Evolutionary conservation across 2,888 invertebrate genomes (phyloP), one percentile per base, ranked within the genome.

Genomic region (Euphydryas editha): DNA sequence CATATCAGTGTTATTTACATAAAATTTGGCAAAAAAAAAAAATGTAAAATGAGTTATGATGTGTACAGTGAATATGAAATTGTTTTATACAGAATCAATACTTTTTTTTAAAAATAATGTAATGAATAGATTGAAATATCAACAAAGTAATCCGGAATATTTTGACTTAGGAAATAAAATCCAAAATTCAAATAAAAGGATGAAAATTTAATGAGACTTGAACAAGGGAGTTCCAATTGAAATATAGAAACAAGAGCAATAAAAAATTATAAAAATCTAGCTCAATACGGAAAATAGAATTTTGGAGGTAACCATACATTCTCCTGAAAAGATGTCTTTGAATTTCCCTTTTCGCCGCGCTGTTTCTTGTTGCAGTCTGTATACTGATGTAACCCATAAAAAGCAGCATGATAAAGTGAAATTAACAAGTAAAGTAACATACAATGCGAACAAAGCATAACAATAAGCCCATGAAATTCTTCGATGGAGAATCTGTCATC

Each of bases 321-420:
- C 96, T 89, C 96, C 95, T 87, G 96, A 95, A 94, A 96, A 96
- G 94, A 96, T 95, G 94, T 96, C 96, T 95, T 96, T 96, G 93
- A 96, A 95, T 95, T 96, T 96, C 92, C 95, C 95, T 94, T 96
- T 96, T 94, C 95, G 95, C 94, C 95, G 95, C 88, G 95, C 95
- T 85, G 94, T 93, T 92, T 95, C 95, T 92, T 95, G 95, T 91
- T 95, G 95, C 93, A 94, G 94, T 93, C 95, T 95, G 94, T 94
- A 95, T 93, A 95, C 95, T 95, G 94, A 94, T 93, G 94, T 93
- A 92, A 93, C 88, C 93, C 93, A 92, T 93, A 91, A 93, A 92
- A 94, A 94, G 94, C 94, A 94, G 94, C 94, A 94, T 93, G 90
- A 88, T 88, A 91, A 91, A 91, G 88, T 90, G 83, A 92, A 92